Evolutionary conservation across 2,888 invertebrate genomes (phyloP), one percentile per base, ranked within the genome.

Genomic region (Callyntrura sp.): DNA sequence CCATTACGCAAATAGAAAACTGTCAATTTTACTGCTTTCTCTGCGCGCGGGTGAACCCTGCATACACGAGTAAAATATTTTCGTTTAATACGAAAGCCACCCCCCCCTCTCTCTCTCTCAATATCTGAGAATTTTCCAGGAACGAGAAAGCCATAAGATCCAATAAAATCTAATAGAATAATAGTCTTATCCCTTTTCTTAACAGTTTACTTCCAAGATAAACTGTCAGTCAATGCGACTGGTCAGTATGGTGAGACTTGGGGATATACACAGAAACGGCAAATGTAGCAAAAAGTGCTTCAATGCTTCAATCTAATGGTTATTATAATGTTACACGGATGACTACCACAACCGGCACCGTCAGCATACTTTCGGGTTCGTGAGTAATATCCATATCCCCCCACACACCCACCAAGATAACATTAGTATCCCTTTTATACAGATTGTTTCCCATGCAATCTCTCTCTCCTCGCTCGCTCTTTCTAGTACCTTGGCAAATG

Each of bases 401-500:
- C 8, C 9, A 73, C 11, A 43, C 17, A 9, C 57, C 57, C 17
- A n/a, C 25, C 62, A 70, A 45, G 45, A 70, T 45, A 11, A 0
- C 45, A 43, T 55, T 70, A 43, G 3, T 78, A 51, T 78, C n/a
- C 51, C 11, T 9, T 51, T 55, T 55, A 25, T 55, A 20, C 14
- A 28, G n/a, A 51, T 51, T 73, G 48, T 23, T 12, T 11, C 73
- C 6, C 20, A 12, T 68, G 9, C 45, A 82, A 82, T 82, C 82
- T 62, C n/a, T n/a, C n/a, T n/a, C n/a, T n/a, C n/a, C n/a, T n/a
- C n/a, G n/a, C n/a, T n/a, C n/a, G n/a, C n/a, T n/a, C n/a, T n/a
- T n/a, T n/a, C 60, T 20, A 65, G 51, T 68, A 83, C 25, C 85
- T 48, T 89, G 90, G 89, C 88, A 92, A 92, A 90, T 90, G 92